Base-by-base conservation (phyloP, 1,140 invertebrate species). In the Plectus sambesii region DNA sequence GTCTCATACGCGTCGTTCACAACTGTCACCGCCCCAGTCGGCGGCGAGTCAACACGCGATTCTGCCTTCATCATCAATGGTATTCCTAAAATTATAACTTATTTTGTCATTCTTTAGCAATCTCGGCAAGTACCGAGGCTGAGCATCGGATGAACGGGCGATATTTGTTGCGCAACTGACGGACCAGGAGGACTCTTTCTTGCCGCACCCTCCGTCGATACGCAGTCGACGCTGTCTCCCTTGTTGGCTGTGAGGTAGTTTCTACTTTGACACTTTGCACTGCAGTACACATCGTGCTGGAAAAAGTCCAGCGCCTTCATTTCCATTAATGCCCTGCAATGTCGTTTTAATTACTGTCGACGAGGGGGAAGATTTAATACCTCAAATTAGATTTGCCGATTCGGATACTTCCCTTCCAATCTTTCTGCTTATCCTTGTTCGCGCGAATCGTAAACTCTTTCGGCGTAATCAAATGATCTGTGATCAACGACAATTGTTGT, bases 321-420 rank as follows among this genome's bases (percentile, higher is more conserved):
- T 24, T 72, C 71, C 60, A 72, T 72, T 35, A 70, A 40, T n/a
- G 69, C 69, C 37, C 70, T 69, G 25, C 35, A 47, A 41, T 19
- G 33, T 9, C 20, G 9, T 12, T 2, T 22, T 17, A 46, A 2
- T 19, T 23, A 15, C 26, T 12, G 19, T 51, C 9, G 49, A 48
- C 1, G 15, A 59, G 22, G 22, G 8, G 15, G n/a, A 12, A 20
- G 12, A 36, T 12, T 12, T 2, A 5, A 25, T 57, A 69, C 68
- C 69, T 59, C 9, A 72, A 41, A 51, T 70, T 70, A 27, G 63
- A 55, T 5, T 70, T 67, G 49, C 71, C 66, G 17, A 74, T 65
- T 43, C 72, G 49, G 23, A 74, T 69, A 15, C 69, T 70, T 55
- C 72, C 73, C 53, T 74, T 74, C 72, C 72, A 74, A 52, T 74